Base-by-base conservation (phyloP, 2,113 vertebrate species). In the Xiphophorus couchianus region DNA sequence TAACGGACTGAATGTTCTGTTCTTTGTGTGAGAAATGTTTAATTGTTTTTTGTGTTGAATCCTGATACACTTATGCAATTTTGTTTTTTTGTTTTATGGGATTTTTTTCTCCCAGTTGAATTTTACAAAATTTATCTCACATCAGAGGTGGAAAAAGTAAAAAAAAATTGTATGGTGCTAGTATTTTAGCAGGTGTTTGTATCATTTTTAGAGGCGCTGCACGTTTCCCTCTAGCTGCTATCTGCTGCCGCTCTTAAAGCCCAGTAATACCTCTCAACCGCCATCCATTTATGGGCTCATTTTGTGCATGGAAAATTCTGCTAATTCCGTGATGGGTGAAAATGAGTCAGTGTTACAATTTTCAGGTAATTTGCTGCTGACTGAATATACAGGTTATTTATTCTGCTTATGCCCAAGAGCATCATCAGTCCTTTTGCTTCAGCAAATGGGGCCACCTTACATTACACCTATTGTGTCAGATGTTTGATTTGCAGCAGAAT, bases 261-360 rank as follows among this genome's bases (percentile, higher is more conserved):
- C 10, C 27, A 73, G 37, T 66, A 39, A 27, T 30, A 67, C 11
- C 29, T 29, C 1, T 1, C 8, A 29, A 35, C 31, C 66, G 17
- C 13, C 63, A 63, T 42, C 29, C 62, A 33, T 62, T 13, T 12
- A 31, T 73, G 28, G 76, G 7, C 27, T 67, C 11, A 64, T 69
- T 58, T 74, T 71, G 7, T 65, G 44, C 35, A 64, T 42, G 51
- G 39, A 58, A 13, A 51, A 61, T 54, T 31, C 25, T 35, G 14
- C 64, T 73, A 22, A 30, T 28, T 72, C 11, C 35, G 13, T 3
- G 54, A 73, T 70, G 51, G 37, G 33, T 3, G 2, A 72, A 83
- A 84, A 80, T 73, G 66, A 76, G 74, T 79, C 71, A 61, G 73
- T 69, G 27, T 79, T 71, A 71, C n/a, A 76, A 71, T 83, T 79